Conservation (phyloP, 2,797 vertebrate genomes). For the Gorsachius magnificus region DNA sequence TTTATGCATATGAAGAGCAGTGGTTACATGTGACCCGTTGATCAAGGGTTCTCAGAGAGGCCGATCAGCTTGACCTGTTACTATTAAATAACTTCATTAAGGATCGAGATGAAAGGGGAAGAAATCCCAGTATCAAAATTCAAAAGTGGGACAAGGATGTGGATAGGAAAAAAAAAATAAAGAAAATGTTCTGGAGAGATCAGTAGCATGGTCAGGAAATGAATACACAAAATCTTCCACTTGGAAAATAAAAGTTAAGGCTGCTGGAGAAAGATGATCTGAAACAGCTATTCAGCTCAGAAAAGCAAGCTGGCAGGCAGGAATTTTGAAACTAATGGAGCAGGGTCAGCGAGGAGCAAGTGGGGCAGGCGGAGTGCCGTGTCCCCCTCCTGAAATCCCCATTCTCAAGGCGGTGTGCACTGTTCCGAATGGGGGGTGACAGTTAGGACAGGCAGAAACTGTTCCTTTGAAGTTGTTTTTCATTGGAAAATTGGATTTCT, state of each 20-base stretch:
- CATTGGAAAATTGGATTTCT: neutral
- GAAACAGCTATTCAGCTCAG: neutral
- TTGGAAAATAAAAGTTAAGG: slow-evolving; percentile 18
- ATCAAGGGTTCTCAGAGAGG: neutral
- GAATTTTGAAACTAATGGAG: neutral
- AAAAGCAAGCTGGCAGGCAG: neutral
- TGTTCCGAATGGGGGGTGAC: neutral
- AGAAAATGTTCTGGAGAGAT: neutral
- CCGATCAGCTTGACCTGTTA: neutral
- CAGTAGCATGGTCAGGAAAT: slow-evolving; percentile 16
- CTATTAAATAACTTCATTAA: neutral
- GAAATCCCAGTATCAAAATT: neutral
- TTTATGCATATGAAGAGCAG: neutral
- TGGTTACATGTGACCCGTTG: neutral
- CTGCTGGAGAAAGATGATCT: slow-evolving; percentile 8
- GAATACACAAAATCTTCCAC: slow-evolving; percentile 19
- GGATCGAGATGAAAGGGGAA: neutral
- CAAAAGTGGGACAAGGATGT: neutral
- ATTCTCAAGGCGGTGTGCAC: neutral
- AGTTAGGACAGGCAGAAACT: neutral
- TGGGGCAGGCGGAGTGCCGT: neutral
- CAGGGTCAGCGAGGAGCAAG: neutral
- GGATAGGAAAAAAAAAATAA: neutral
- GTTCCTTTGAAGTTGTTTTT: neutral
- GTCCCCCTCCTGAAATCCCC: neutral